These are phyloP conservation scores for Sitta europaea DNA, from an alignment of 2,113 vertebrate species.

Conservation along the genomic window DNA sequence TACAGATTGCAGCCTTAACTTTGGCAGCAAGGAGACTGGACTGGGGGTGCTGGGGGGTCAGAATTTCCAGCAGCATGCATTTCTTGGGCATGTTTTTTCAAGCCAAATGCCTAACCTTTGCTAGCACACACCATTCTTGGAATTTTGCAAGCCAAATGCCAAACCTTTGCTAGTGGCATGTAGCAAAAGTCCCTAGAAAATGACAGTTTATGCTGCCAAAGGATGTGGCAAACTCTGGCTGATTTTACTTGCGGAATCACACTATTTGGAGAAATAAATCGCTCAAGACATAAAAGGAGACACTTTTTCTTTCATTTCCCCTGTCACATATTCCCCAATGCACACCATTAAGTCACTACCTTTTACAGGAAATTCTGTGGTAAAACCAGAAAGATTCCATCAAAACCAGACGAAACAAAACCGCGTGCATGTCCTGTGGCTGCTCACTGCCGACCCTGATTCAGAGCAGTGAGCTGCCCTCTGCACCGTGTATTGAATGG, in stretches of 20 bases:
- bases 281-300: neutral
- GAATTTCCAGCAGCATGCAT: neutral
- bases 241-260: neutral
- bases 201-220: neutral
- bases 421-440: neutral
- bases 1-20: neutral
- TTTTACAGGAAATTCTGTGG: neutral
- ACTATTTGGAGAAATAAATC: neutral
- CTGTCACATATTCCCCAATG: constrained; percentile 52
- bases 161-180: neutral
- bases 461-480: neutral
- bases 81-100: neutral
- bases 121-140: neutral
- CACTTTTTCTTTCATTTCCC: constrained; percentile 27
- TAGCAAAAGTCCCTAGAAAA: neutral
- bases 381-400: constrained; percentile 63
- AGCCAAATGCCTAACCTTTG: neutral
- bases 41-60: neutral
- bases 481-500: neutral
- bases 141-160: neutral
- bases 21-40: accelerated
- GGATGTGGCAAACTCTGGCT: neutral
- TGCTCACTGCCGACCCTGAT: neutral
- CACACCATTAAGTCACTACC: neutral
- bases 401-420: neutral